A percentile compares a stretch with the other conserved stretches of the same genome.
These are phyloP conservation scores for Trissoscelio sp. DNA, from an alignment of 2,888 invertebrate genomes.

Conservation along the genomic window DNA sequence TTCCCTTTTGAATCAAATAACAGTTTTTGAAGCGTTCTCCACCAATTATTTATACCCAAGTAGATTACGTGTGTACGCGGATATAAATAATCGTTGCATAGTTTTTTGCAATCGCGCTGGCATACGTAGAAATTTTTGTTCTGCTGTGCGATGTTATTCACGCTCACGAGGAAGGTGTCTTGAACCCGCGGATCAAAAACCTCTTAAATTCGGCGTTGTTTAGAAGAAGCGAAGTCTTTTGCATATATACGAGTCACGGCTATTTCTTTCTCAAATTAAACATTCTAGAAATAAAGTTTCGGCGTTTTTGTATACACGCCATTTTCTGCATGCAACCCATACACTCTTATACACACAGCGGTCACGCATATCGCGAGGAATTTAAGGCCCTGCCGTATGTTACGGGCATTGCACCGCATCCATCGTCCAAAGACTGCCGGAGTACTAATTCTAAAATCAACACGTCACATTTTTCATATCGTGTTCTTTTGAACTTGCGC, in stretches of 20 bases:
- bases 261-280: conserved; percentile 82
- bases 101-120: conserved; percentile 35
- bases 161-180: conserved; percentile 61
- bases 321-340: conserved; percentile 67
- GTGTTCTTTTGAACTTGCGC: conserved; percentile 63
- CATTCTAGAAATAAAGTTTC: conserved; percentile 83
- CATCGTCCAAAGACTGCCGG: conserved; percentile 73
- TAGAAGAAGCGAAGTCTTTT: conserved; percentile 73
- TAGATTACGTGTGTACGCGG: conserved; percentile 54
- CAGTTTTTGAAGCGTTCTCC: background rate
- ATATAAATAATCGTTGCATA: conserved; percentile 65
- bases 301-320: conserved; percentile 69
- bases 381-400: conserved; percentile 80
- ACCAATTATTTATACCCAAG: conserved; percentile 32
- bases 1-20: background rate
- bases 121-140: conserved; percentile 36
- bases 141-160: conserved; percentile 48
- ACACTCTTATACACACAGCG: conserved; percentile 63
- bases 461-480: conserved; percentile 67
- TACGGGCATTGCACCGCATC: conserved; percentile 82
- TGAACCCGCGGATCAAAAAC: conserved; percentile 78
- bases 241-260: conserved; percentile 74
- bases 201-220: conserved; percentile 78
- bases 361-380: conserved; percentile 77
- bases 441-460: conserved; percentile 69